These are phyloP conservation scores for Bellardia bayeri DNA, from an alignment of 2,888 invertebrate species.

Conservation along the genomic window DNA sequence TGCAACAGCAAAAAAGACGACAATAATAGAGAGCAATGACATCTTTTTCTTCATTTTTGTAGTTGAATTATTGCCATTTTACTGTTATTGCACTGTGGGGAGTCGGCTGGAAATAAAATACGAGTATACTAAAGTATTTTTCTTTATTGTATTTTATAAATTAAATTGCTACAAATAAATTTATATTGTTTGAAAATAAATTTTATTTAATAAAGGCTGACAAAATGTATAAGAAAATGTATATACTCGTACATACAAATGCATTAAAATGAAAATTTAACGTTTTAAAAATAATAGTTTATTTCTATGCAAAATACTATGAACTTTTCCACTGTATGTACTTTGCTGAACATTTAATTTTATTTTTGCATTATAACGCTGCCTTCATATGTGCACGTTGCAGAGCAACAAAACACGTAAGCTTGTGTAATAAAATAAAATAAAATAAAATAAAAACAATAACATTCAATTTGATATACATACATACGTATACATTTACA, in stretches of 20 bases:
- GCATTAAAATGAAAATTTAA: too few relatives aligned
- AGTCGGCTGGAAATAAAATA: slow-evolving; percentile 3
- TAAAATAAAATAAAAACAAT: not conserved
- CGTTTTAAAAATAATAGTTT: too few relatives aligned
- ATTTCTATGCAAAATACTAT: not conserved
- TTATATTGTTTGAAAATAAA: too few relatives aligned
- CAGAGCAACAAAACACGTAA: not conserved
- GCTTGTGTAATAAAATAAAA: not conserved
- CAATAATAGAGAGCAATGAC: slow-evolving; percentile 28
- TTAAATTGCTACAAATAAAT: too few relatives aligned
- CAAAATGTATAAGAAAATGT: too few relatives aligned
- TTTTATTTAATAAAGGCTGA: too few relatives aligned
- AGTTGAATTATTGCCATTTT: slow-evolving; percentile 24
- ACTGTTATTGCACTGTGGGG: slow-evolving; percentile 51
- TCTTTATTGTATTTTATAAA: too few relatives aligned
- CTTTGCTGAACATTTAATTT: not conserved
- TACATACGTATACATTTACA: not conserved
- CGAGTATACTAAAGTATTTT: too few relatives aligned
- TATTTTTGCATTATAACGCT: not conserved
- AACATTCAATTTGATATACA: slow-evolving; percentile 12
- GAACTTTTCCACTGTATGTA: slow-evolving; percentile 5
- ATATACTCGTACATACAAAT: too few relatives aligned
- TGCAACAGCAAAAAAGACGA: slow-evolving; percentile 14
- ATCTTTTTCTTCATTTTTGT: slow-evolving; percentile 22
- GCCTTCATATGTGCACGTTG: not conserved